phyloP scores from a whole-genome alignment of 2,888 invertebrate species.

The Caenorhabditis drosophilae region DNA sequence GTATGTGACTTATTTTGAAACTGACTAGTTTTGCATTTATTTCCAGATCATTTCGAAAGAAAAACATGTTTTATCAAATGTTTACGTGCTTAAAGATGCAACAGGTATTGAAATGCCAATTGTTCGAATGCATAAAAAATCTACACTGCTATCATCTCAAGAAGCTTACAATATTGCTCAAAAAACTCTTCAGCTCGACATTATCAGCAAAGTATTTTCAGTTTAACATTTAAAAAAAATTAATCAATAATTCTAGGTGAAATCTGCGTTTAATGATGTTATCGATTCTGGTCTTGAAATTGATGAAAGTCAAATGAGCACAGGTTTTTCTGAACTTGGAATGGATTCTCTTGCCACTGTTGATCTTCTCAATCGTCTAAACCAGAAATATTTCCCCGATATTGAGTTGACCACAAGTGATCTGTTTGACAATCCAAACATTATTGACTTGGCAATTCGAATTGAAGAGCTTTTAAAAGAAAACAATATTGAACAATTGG shows the following conservation, averaged over 20 bases:
- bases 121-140: constrained; percentile 35
- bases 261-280: constrained; percentile 28
- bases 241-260: constrained; percentile 14
- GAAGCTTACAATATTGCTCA: constrained; percentile 25
- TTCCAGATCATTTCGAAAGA: constrained; percentile 25
- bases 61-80: constrained; percentile 19
- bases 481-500: constrained; percentile 14
- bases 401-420: constrained; percentile 41
- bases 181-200: constrained; percentile 29
- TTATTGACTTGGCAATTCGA: constrained; percentile 21
- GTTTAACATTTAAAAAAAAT: too few species aligned
- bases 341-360: constrained; percentile 60
- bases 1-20: constrained; percentile 1
- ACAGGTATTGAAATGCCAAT: constrained; percentile 31
- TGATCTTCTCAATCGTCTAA: constrained; percentile 53
- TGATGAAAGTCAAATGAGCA: constrained; percentile 28
- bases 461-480: constrained; percentile 25
- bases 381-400: constrained; percentile 41
- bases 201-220: constrained; percentile 23
- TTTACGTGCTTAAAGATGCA: constrained; percentile 32
- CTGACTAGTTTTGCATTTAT: neutral
- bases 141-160: constrained; percentile 33
- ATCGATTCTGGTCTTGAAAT: constrained; percentile 33
- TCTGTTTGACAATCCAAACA: constrained; percentile 43
- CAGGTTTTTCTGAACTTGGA: constrained; percentile 58